A percentile compares a stretch with the other conserved stretches of the same genome.
Evolutionary conservation across 2,888 invertebrate species (phyloP).

Genomic region (Nineta flava): DNA sequence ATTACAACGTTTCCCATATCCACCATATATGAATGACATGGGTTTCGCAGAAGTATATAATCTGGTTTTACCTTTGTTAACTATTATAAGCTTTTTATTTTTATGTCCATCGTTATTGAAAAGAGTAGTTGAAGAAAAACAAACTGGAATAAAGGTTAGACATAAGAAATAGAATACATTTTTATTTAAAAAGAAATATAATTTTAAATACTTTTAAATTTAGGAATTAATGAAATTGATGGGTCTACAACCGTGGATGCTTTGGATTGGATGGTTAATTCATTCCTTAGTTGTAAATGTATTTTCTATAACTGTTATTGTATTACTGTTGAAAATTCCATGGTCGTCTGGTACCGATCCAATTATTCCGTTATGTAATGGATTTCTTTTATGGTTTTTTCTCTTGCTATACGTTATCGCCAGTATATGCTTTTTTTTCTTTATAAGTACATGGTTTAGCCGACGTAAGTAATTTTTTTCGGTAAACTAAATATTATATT

Average conservation of each 20-base stretch:
- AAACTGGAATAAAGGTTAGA: constrained; percentile 38
- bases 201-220: neutral
- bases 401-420: constrained; percentile 52
- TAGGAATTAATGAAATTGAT: constrained; percentile 88
- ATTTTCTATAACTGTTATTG: constrained; percentile 39
- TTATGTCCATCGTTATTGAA: constrained; percentile 35
- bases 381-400: constrained; percentile 48
- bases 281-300: constrained; percentile 55
- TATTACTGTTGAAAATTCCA: constrained; percentile 41
- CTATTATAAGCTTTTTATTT: constrained; percentile 30
- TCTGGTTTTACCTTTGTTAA: constrained; percentile 24
- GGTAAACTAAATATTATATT: neutral
- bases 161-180: neutral
- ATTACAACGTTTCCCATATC: constrained; percentile 40
- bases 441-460: constrained; percentile 59
- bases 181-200: neutral
- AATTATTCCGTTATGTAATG: constrained; percentile 51
- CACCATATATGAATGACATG: constrained; percentile 24
- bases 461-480: constrained; percentile 38
- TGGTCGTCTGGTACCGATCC: constrained; percentile 28
- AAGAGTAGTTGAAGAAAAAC: constrained; percentile 41
- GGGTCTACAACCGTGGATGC: constrained; percentile 69
- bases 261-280: constrained; percentile 77
- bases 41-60: constrained; percentile 17
- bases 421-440: constrained; percentile 58